phyloP scores from a whole-genome alignment of 2,113 vertebrate genomes.

The Neotoma lepida region DNA sequence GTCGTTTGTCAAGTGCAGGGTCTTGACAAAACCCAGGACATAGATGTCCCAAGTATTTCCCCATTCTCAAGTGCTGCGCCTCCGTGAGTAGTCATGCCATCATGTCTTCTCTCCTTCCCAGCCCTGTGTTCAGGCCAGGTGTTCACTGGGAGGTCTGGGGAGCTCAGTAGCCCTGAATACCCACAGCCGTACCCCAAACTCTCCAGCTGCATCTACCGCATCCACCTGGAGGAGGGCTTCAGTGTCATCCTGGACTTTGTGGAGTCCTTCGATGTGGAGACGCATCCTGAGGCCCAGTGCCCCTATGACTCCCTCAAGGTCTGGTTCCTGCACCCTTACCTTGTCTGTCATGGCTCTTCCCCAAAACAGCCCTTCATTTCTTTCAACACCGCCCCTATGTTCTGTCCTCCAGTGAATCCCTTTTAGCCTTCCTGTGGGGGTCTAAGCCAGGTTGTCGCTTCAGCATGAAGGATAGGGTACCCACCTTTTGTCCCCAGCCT shows the following conservation, averaged over 20 bases:
- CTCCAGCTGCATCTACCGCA: slow-evolving; percentile 86
- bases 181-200: slow-evolving; percentile 86
- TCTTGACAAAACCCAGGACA: not conserved
- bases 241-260: slow-evolving; percentile 86
- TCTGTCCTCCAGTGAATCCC: not conserved
- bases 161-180: slow-evolving; percentile 87
- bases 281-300: slow-evolving; percentile 70
- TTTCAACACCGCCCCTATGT: not conserved
- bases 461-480: not conserved
- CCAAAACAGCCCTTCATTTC: not conserved
- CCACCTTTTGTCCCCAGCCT: not conserved
- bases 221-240: slow-evolving; percentile 87
- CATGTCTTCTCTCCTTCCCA: slow-evolving; percentile 62
- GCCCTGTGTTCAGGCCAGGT: slow-evolving; percentile 85
- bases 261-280: slow-evolving; percentile 87
- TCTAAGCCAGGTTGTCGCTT: not conserved
- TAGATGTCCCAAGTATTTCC: not conserved
- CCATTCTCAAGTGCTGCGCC: not conserved
- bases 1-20: not conserved
- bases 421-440: too few species aligned
- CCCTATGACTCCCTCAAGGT: slow-evolving; percentile 90
- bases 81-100: not conserved
- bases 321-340: not conserved
- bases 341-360: rapidly evolving
- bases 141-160: slow-evolving; percentile 83